Evolutionary conservation across 1,140 invertebrate genomes (phyloP).

Genomic region (Acromyrmex charruanus): DNA sequence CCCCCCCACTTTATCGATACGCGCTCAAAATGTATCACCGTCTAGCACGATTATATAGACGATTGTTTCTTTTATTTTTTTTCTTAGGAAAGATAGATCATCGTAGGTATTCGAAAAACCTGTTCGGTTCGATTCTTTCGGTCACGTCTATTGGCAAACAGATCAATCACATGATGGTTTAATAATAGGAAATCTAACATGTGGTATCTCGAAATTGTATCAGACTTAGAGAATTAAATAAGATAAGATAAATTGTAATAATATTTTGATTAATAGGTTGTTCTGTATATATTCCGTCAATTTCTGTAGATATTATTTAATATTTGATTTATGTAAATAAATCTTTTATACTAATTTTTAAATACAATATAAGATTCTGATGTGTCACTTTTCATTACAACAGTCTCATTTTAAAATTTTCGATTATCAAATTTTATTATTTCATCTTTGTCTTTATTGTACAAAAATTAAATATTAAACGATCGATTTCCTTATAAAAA

Average conservation of each 20-base stretch:
- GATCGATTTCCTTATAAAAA: background rate
- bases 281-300: background rate
- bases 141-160: background rate
- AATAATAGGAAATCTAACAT: background rate
- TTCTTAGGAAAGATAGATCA: background rate
- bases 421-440: too few species aligned
- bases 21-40: background rate
- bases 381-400: background rate
- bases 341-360: background rate
- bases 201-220: background rate
- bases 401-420: background rate
- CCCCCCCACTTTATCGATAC: constrained; percentile 16
- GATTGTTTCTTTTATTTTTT: background rate
- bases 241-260: background rate
- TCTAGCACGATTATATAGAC: background rate
- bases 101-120: background rate
- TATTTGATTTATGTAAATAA: background rate
- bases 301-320: background rate
- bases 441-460: too few species aligned
- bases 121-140: too few species aligned
- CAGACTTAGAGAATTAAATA: background rate
- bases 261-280: background rate
- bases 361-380: background rate
- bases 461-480: too few species aligned
- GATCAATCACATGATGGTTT: background rate